phyloP scores from a whole-genome alignment of 2,113 vertebrate genomes.

The Paraplagusia blochii region DNA sequence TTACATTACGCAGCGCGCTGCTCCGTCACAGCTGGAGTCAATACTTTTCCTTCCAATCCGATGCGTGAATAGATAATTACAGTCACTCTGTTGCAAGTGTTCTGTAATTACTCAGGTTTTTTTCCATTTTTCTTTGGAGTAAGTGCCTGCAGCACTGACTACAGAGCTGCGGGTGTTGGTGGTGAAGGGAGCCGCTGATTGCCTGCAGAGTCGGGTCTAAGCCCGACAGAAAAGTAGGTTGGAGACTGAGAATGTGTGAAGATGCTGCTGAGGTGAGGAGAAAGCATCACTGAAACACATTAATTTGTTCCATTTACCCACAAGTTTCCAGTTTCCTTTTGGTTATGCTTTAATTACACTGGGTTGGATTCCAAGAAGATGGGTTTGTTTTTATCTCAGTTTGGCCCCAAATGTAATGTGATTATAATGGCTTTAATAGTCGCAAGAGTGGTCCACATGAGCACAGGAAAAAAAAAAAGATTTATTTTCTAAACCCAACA shows the following conservation, averaged over 20 bases:
- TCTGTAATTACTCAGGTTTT: constrained; percentile 51
- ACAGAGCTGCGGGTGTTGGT: constrained; percentile 28
- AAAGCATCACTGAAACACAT: constrained; percentile 20
- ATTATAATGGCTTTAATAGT: no score
- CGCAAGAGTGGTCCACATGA: no score
- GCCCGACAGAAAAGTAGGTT: constrained; percentile 52
- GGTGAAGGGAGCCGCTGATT: constrained; percentile 38
- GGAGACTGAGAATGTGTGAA: constrained; percentile 34
- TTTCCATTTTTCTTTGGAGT: constrained; percentile 37
- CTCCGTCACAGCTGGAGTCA: constrained; percentile 43
- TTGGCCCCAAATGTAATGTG: background rate
- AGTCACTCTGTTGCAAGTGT: constrained; percentile 47
- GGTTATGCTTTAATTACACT: background rate
- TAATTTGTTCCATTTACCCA: constrained; percentile 12
- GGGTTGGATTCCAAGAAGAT: background rate
- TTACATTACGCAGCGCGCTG: constrained; percentile 11
- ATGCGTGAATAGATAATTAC: constrained; percentile 63
- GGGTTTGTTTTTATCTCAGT: background rate
- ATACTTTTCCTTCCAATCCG: constrained; percentile 55
- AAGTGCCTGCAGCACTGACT: constrained; percentile 41
- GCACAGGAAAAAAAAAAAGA: no score
- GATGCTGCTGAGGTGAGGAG: constrained; percentile 36
- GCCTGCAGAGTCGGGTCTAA: constrained; percentile 50
- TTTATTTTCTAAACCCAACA: no score
- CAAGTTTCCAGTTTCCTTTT: background rate